Base-by-base conservation (phyloP, 2,888 invertebrate genomes). In the Hermodice carunculata region DNA sequence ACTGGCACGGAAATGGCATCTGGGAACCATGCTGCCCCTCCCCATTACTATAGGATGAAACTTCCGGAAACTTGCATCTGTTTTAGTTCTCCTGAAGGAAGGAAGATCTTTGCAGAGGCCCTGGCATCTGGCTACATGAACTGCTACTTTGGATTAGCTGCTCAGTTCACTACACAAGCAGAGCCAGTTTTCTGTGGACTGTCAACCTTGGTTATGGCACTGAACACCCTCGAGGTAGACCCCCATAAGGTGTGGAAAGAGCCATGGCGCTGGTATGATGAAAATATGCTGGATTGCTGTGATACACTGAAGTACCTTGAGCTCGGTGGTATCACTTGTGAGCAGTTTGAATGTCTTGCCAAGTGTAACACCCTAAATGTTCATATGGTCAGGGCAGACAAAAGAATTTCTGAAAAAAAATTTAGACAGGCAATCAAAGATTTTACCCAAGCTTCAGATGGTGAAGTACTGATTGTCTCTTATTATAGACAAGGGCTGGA, bases 181-280 rank as follows among this genome's bases (percentile, higher is more conserved):
- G 86, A 86, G 42, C 86, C 86, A 8, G 84, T 86, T 0, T 86
- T 79, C 70, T 86, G 87, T 68, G 87, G 86, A n/a, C 76, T 86
- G 19, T 81, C 86, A 24, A 85, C 86, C 1, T 74, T 87, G 17
- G 84, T 86, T 70, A 79, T 78, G 80, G 81, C 81, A 3, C 74
- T 87, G 32, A 87, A 87, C 66, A 81, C 85, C 2, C 73, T 86
- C 29, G 85, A 83, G 64, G 60, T 60, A 11, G 60, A 60, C n/a
- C 60, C 60, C 11, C n/a, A 52, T 28, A 40, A 71, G 14, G 75
- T 83, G 0, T 85, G 85, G 84, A 77, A 76, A 53, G 82, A 82
- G 0, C 80, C 83, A 3, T 87, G 87, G 87, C 76, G 86, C 24
- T 87, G 85, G 81, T 87, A 86, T 70, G 85, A 86, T 69, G 87